These are phyloP conservation scores for Plebejus anna DNA, from an alignment of 2,888 invertebrate species.

Conservation along the genomic window DNA sequence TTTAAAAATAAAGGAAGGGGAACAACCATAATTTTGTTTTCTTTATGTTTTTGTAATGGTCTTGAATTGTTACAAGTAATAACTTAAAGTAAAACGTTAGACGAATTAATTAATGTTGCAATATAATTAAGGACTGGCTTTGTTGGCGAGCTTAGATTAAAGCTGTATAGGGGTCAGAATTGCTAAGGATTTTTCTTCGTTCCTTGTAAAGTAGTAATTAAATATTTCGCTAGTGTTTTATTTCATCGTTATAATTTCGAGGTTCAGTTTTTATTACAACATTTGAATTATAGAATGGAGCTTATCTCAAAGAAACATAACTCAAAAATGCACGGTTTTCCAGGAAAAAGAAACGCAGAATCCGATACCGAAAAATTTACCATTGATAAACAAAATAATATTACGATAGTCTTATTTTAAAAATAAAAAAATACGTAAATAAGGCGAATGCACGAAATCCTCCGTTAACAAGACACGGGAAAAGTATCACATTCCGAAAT, in stretches of 20 bases:
- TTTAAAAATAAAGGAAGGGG: neutral
- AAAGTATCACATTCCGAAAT: conserved; percentile 1
- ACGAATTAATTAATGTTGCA: conserved; percentile 27
- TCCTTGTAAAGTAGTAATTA: conserved; percentile 15
- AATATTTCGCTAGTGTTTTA: neutral
- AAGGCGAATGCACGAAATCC: neutral
- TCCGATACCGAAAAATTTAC: too few species aligned
- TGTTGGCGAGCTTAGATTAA: conserved; percentile 28
- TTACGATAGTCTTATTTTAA: too few species aligned
- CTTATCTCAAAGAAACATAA: too few species aligned
- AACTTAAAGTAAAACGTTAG: conserved; percentile 20
- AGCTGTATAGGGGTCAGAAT: conserved; percentile 23
- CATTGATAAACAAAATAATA: too few species aligned
- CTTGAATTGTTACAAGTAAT: conserved; percentile 19
- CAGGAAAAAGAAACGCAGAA: too few species aligned
- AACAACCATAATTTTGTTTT: neutral
- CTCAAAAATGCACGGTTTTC: too few species aligned
- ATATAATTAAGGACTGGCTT: conserved; percentile 30
- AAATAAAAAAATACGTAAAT: too few species aligned
- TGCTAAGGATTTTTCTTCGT: conserved; percentile 25
- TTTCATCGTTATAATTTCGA: neutral
- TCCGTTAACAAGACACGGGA: neutral
- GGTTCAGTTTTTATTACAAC: neutral
- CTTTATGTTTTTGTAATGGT: neutral
- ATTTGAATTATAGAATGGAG: too few species aligned